Evolutionary conservation across 2,888 invertebrate species (phyloP).

Genomic region (Caenorhabditis drosophilae): DNA sequence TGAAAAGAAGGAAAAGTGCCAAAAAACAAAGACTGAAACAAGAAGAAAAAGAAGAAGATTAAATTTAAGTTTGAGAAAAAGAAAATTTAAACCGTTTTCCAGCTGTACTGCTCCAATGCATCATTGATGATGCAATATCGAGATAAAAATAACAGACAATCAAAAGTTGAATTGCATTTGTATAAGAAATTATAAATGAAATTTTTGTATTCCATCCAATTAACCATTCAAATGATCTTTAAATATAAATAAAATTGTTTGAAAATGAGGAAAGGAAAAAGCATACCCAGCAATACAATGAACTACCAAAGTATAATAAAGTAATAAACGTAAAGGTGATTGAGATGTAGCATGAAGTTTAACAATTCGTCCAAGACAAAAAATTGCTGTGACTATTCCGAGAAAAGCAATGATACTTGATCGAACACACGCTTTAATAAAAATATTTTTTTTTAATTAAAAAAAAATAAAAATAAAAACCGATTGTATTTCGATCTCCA

Average conservation of each 20-base stretch:
- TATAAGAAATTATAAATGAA: constrained; percentile 46
- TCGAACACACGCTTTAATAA: constrained; percentile 40
- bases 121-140: constrained; percentile 56
- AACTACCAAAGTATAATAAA: constrained; percentile 49
- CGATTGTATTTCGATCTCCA: constrained; percentile 22
- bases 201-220: constrained; percentile 55
- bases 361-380: constrained; percentile 41
- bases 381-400: constrained; percentile 35
- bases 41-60: too few species aligned
- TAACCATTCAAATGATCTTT: constrained; percentile 58
- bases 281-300: constrained; percentile 53
- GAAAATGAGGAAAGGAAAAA: not conserved
- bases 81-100: constrained; percentile 34
- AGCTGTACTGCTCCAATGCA: constrained; percentile 53
- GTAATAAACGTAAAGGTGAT: constrained; percentile 42
- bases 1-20: constrained; percentile 51
- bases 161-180: constrained; percentile 50
- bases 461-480: constrained; percentile 5
- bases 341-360: constrained; percentile 43
- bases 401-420: constrained; percentile 38
- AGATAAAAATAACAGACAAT: constrained; percentile 58
- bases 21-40: constrained; percentile 50
- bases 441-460: not conserved
- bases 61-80: not conserved
- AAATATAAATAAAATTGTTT: constrained; percentile 5